Evolutionary conservation across 2,888 invertebrate species (phyloP).

Genomic region (Fragum sueziense): DNA sequence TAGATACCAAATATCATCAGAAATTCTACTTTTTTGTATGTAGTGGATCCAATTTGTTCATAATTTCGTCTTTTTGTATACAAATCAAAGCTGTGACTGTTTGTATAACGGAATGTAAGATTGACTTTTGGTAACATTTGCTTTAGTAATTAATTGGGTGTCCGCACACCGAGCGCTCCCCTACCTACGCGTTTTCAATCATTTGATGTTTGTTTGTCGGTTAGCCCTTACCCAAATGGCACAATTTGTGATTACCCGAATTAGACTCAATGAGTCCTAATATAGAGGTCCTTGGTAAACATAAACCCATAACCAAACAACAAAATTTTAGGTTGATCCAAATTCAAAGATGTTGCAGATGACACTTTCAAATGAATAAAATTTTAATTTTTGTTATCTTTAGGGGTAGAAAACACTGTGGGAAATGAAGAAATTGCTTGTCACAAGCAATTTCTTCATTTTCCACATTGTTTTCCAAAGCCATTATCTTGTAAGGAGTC

Average conservation of each 20-base stretch:
- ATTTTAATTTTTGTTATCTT: too few relatives aligned
- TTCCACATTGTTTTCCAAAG: too few relatives aligned
- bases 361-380: too few relatives aligned
- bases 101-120: conserved; percentile 1
- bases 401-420: not conserved
- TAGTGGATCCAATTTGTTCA: not conserved
- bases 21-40: too few relatives aligned
- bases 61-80: not conserved
- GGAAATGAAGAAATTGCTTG: not conserved
- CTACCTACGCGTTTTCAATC: not conserved
- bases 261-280: not conserved
- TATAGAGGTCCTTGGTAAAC: too few relatives aligned
- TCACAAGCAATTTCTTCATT: not conserved
- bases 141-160: not conserved
- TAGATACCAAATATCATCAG: too few relatives aligned
- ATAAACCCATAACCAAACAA: too few relatives aligned
- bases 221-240: too few relatives aligned
- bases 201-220: not conserved
- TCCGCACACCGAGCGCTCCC: not conserved
- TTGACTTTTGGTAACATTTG: conserved; percentile 14
- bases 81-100: conserved; percentile 14
- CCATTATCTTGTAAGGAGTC: too few relatives aligned
- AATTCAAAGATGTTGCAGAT: too few relatives aligned
- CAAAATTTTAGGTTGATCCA: too few relatives aligned
- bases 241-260: too few relatives aligned